Conservation (phyloP, 2,797 vertebrate genomes). For the Phoxinus dragarum region DNA sequence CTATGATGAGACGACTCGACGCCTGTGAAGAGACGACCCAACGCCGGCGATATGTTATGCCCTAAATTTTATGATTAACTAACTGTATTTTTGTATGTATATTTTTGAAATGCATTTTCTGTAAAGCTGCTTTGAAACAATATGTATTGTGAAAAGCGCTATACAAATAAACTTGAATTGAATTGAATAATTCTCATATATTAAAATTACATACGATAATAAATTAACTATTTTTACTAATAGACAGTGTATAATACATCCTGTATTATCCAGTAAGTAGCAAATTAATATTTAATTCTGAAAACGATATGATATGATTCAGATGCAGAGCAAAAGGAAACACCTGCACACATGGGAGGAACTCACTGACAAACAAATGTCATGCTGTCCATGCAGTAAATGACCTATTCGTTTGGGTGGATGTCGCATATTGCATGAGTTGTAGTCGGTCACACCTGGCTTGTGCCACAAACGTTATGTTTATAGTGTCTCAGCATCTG, state of each 20-base stretch:
- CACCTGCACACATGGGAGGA: constrained; percentile 34
- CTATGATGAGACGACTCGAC: no score
- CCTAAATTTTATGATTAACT: no score
- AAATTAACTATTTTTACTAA: neutral
- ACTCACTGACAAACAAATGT: neutral
- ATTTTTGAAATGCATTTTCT: no score
- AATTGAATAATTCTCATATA: neutral
- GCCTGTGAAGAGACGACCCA: no score
- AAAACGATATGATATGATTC: neutral
- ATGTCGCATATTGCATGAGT: neutral
- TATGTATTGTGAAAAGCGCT: no score
- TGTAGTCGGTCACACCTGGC: constrained; percentile 30
- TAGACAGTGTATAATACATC: neutral
- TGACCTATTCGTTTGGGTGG: constrained; percentile 9
- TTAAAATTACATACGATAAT: neutral
- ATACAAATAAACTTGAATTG: no score
- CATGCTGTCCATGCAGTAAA: neutral
- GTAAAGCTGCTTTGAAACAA: no score
- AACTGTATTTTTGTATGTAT: no score
- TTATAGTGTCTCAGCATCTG: constrained; percentile 25
- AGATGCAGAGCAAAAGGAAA: constrained; percentile 18
- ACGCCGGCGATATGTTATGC: no score
- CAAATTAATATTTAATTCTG: neutral
- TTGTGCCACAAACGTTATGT: neutral
- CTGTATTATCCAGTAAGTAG: neutral